Base-by-base conservation (phyloP, 2,888 invertebrate genomes). In the Pycnomerus fuliginosus region DNA sequence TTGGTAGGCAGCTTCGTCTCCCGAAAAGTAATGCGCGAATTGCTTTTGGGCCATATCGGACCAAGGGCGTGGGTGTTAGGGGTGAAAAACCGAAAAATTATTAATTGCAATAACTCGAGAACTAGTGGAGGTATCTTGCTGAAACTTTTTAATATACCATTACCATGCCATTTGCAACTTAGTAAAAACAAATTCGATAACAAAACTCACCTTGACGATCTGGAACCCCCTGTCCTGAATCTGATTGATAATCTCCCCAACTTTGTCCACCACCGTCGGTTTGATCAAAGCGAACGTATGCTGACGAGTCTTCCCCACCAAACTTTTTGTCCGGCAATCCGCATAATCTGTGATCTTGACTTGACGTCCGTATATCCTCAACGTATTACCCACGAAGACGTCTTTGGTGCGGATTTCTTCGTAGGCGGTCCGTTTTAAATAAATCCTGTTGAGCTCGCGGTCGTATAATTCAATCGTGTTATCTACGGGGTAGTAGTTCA, bases 241-340 rank as follows among this genome's bases (percentile, higher is more conserved):
- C 14, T 79, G 70, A 34, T 79, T 82, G 1, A 95, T 61, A 39
- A 95, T 84, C 60, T 84, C 82, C 0, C 93, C 92, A 52, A 85
- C 76, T 64, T 81, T 79, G 12, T 79, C 74, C 13, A 85, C 74
- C 4, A 82, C 80, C 44, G 83, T 75, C 4, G 90, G 88, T 69
- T 90, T 91, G 4, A 95, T 74, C 53, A 95, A 71, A 2, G 82
- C 83, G 71, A 90, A 85, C 1, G 90, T 87, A 58, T 82, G 80
- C 71, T 86, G 79, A 60, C 83, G 78, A 58, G 80, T 76, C 54
- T 76, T 76, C 7, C 80, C 77, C 32, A 87, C 74, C 64, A 78
- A 79, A 28, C 77, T 79, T 61, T 76, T 79, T 0, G 90, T 90
- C 22, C 75, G 69, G 48, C 78, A 79, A 68, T 89, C 86, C 0